Evolutionary conservation across 1,140 invertebrate genomes (phyloP), one percentile per base, ranked within the genome.

Genomic region (Contarinia nasturtii): DNA sequence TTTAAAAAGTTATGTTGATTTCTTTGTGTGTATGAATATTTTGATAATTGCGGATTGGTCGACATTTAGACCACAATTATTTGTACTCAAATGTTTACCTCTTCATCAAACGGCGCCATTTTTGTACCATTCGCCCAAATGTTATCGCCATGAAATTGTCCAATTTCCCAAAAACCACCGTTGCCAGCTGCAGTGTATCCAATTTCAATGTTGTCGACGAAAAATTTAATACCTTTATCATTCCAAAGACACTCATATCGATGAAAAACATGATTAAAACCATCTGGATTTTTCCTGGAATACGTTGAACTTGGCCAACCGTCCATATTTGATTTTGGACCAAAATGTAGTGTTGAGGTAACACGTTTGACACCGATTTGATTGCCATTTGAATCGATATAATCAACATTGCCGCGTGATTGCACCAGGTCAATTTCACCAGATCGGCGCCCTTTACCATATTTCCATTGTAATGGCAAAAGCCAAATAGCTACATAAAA

Each of bases 291-390:
- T 49, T 64, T 66, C 51, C 58, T 64, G 33, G 63, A 48, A 59
- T 59, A 27, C 27, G 27, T 27, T 10, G 27, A 71, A 48, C 72
- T 67, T 3, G 74, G 68, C 33, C 57, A 58, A 8, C 60, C 56
- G 59, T 70, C 76, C 11, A 58, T 64, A 53, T 53, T 63, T 33
- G 63, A 66, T 48, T 68, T 67, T 2, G 77, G 76, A 14, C 77
- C 77, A 54, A 68, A 80, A 54, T 80, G 77, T 5, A 80, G 58
- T 0, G 77, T 79, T 5, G 69, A 69, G 1, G 63, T 67, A 0
- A 71, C 60, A 50, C 70, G 68, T 45, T 77, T 68, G 0, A 63
- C 65, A 2, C 77, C 77, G 52, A 77, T 70, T 49, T 75, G 69
- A 0, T 58, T 50, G 12, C 72, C 73, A 33, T 69, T 64, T 27